A percentile compares a stretch with the other conserved stretches of the same genome.
Conservation (phyloP, 2,888 invertebrate species). For the Hetaerina titia region DNA sequence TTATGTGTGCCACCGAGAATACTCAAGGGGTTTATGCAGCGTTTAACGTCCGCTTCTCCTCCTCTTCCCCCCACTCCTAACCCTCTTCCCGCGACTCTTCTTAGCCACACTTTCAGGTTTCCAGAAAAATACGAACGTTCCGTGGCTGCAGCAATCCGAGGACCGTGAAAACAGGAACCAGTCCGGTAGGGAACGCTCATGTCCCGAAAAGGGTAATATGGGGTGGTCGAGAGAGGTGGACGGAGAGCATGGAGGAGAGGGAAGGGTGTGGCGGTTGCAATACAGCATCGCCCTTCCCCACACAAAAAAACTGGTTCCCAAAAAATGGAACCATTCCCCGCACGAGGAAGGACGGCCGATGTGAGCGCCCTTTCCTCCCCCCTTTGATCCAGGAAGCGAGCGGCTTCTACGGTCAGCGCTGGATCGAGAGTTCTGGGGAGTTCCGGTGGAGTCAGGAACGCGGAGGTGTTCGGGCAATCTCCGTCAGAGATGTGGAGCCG, state of each 20-base stretch:
- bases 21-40: not conserved
- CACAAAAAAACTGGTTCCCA: not conserved
- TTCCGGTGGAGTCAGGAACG: not conserved
- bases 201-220: not conserved
- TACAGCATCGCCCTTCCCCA: not conserved
- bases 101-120: not conserved
- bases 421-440: not conserved
- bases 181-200: not conserved
- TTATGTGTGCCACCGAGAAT: not conserved
- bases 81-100: no score
- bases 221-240: not conserved
- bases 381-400: not conserved
- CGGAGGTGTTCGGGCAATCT: not conserved
- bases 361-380: no score
- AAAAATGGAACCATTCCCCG: not conserved
- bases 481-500: not conserved
- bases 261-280: not conserved
- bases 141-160: not conserved
- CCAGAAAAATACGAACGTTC: constrained; percentile 16
- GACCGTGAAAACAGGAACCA: not conserved
- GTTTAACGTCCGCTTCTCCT: not conserved
- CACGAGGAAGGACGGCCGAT: no score
- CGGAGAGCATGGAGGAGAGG: not conserved
- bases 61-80: not conserved
- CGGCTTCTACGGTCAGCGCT: not conserved